Base-by-base conservation (phyloP, 2,888 invertebrate genomes). In the Anticlea derivata region DNA sequence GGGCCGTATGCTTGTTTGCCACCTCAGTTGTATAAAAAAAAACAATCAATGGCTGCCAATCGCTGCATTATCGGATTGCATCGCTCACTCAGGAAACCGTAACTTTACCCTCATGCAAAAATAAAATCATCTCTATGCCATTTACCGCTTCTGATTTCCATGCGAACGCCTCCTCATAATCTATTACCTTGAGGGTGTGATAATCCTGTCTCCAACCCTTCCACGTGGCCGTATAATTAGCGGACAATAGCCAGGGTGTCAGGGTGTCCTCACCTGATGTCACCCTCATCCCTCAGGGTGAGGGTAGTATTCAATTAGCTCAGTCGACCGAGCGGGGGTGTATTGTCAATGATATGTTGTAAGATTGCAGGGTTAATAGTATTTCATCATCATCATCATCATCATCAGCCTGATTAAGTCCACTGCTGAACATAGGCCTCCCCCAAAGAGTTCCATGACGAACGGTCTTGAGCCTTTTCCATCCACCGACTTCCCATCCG, bases 121-220 rank as follows among this genome's bases (percentile, higher is more conserved):
- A 2, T n/a, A 17, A 3, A 3, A 2, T 38, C 8, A 34, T 23
- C 22, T n/a, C 26, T 38, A n/a, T n/a, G n/a, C n/a, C n/a, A n/a
- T n/a, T n/a, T n/a, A 13, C 13, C 7, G 5, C 33, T 23, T 12
- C 11, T 27, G 10, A 39, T 41, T 50, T 50, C 40, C 46, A 46
- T 11, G 4, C 27, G 8, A 17, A 29, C 50, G 39, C 50, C 29
- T 48, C 40, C 27, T 29, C 29, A 30, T 43, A 47, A 45, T 20
- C 44, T 1, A 17, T 11, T 5, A 8, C 30, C 26, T n/a, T 27
- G 45, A 50, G 55, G 55, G 55, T 39, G 54, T 29, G 17, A 44
- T 50, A 43, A 55, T 50, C 50, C 34, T 26, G 12, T 17, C 17
- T 17, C 17, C 17, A 41, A 43, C 50, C 50, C 50, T 50, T 50